Percentiles rank a stretch among this genome's conserved stretches.
These are phyloP conservation scores for Xyrichtys novacula DNA, from an alignment of 2,797 vertebrate species.

Conservation along the genomic window DNA sequence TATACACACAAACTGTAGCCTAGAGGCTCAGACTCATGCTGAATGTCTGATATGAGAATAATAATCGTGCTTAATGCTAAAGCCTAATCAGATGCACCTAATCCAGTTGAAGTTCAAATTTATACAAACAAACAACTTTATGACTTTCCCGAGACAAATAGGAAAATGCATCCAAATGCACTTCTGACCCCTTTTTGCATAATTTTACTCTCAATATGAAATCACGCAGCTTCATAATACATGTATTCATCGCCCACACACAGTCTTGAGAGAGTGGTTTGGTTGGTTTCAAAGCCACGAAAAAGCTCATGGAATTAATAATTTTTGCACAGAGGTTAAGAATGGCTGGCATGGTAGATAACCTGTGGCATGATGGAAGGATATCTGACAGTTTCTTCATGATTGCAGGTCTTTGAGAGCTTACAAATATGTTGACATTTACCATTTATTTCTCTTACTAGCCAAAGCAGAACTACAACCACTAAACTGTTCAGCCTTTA, in stretches of 20 bases:
- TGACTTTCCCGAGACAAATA: too few species aligned
- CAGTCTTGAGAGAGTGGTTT: too few species aligned
- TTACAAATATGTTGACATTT: background rate
- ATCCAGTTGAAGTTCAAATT: too few species aligned
- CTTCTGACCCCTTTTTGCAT: background rate
- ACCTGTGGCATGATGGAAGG: too few species aligned
- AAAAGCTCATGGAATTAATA: too few species aligned
- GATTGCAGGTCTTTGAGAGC: background rate
- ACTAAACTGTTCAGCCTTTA: background rate
- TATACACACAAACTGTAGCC: background rate
- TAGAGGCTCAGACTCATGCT: background rate
- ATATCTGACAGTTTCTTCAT: too few species aligned
- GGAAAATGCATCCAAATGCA: background rate
- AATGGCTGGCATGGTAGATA: background rate
- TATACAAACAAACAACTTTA: background rate
- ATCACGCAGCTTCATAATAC: background rate
- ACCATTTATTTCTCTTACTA: background rate
- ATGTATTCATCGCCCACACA: background rate
- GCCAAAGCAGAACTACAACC: background rate
- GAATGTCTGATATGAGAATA: background rate
- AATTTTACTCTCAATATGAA: background rate
- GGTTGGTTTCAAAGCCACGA: too few species aligned
- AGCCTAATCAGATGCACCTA: too few species aligned
- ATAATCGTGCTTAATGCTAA: background rate
- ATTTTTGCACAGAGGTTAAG: background rate